Percentiles rank a stretch among this genome's conserved stretches.
Conservation (phyloP, 1,140 invertebrate genomes). For the Drosophila mojavensis region DNA sequence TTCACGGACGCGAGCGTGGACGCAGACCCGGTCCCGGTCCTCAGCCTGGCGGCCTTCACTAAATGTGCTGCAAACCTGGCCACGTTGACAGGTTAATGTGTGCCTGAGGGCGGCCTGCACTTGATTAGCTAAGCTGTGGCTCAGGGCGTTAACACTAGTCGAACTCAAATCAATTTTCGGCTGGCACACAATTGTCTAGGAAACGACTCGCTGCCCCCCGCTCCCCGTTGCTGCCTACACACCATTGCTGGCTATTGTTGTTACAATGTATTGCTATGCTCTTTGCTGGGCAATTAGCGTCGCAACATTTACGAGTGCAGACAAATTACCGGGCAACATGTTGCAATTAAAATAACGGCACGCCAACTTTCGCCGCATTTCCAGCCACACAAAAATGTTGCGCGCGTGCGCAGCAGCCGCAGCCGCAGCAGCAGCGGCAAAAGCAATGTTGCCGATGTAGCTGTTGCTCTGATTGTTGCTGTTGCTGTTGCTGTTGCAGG, state of each 20-base stretch:
- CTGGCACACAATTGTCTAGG: slow-evolving; percentile 12
- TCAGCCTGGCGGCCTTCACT: slow-evolving; percentile 56
- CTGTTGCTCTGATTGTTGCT: slow-evolving; percentile 32
- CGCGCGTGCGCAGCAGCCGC: slow-evolving; percentile 68
- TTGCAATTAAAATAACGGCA: slow-evolving; percentile 82
- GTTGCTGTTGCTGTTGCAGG: slow-evolving; percentile 28
- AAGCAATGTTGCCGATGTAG: slow-evolving; percentile 28
- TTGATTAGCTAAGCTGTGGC: slow-evolving; percentile 47
- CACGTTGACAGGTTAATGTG: slow-evolving; percentile 79
- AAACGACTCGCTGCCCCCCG: not conserved
- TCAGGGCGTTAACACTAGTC: slow-evolving; percentile 60
- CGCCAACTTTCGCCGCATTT: slow-evolving; percentile 76
- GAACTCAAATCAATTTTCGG: slow-evolving; percentile 60
- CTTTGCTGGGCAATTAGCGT: slow-evolving; percentile 69
- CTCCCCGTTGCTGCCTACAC: not conserved
- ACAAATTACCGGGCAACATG: slow-evolving; percentile 79
- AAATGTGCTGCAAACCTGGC: slow-evolving; percentile 79
- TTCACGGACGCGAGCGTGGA: not conserved
- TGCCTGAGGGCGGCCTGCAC: slow-evolving; percentile 12
- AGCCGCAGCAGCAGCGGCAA: slow-evolving; percentile 18
- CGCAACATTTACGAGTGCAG: slow-evolving; percentile 79
- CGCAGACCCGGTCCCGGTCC: slow-evolving; percentile 23
- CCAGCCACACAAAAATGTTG: slow-evolving; percentile 68
- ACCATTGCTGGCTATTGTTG: slow-evolving; percentile 46
- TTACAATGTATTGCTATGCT: slow-evolving; percentile 28